Percentiles rank a stretch among this genome's conserved stretches.
These are phyloP conservation scores for Diadegma fenestrale DNA, from an alignment of 2,888 invertebrate species.

Conservation along the genomic window DNA sequence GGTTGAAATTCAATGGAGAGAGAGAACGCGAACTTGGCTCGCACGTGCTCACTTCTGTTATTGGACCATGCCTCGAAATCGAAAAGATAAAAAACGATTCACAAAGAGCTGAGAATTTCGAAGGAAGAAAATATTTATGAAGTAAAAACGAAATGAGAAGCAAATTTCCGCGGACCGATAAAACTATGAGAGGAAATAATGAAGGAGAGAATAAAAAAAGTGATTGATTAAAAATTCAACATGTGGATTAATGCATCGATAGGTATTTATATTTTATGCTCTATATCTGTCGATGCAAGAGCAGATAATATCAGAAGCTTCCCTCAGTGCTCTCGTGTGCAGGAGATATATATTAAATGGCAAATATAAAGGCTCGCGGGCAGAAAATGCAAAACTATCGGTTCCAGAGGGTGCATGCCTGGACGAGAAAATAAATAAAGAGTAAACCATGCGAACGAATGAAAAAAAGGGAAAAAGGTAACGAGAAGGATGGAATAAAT, in stretches of 20 bases:
- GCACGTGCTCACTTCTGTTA: constrained; percentile 63
- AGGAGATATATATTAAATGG: constrained; percentile 47
- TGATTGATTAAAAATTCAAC: not conserved
- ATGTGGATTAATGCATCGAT: not conserved
- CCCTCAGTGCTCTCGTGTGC: not conserved
- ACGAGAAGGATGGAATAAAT: constrained; percentile 5
- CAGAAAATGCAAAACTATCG: constrained; percentile 37
- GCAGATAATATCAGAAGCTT: constrained; percentile 35
- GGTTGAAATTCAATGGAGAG: not conserved
- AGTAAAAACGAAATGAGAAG: constrained; percentile 53
- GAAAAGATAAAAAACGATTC: constrained; percentile 52
- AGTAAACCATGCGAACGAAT: not conserved
- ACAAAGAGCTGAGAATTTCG: constrained; percentile 33
- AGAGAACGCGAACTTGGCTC: constrained; percentile 20
- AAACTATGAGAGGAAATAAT: not conserved
- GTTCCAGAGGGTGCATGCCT: not conserved
- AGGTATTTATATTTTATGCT: constrained; percentile 23
- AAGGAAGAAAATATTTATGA: constrained; percentile 34
- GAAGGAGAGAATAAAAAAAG: not conserved
- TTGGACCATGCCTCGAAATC: constrained; percentile 66
- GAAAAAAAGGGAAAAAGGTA: not conserved
- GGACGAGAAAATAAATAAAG: constrained; percentile 8
- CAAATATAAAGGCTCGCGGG: not conserved
- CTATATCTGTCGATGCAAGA: constrained; percentile 26
- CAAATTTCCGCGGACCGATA: not conserved